phyloP scores from a whole-genome alignment of 2,888 invertebrate genomes.

The Parnassius mnemosyne region DNA sequence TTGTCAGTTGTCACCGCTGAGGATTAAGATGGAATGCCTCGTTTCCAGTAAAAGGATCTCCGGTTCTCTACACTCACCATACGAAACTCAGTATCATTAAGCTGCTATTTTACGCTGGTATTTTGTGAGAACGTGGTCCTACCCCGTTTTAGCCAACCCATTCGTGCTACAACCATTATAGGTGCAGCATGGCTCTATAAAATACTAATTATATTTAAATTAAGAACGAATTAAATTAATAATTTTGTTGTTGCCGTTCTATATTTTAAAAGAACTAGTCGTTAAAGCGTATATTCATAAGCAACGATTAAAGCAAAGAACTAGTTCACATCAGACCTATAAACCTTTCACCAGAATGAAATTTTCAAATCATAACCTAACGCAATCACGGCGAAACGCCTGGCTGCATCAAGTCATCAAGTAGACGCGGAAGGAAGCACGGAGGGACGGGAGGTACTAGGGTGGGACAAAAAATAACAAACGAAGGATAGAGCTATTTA shows the following conservation, averaged over 20 bases:
- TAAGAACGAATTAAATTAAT: no score
- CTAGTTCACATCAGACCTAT: slow-evolving; percentile 18
- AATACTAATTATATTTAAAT: no score
- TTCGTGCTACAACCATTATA: no score
- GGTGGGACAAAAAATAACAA: slow-evolving; percentile 18
- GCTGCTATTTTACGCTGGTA: no score
- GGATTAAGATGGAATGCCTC: no score
- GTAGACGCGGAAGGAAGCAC: slow-evolving; percentile 11
- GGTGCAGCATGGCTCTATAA: no score
- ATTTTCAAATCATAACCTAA: slow-evolving; percentile 27
- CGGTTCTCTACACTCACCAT: no score
- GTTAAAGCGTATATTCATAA: not conserved
- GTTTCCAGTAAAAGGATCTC: no score
- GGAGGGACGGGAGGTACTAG: slow-evolving; percentile 7
- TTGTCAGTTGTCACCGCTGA: no score
- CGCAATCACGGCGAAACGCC: slow-evolving; percentile 15
- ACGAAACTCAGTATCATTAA: no score
- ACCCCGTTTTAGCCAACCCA: no score
- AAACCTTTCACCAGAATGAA: slow-evolving; percentile 22
- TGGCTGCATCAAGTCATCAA: not conserved
- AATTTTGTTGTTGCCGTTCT: not conserved
- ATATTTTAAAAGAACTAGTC: slow-evolving; percentile 1
- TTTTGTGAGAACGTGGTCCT: no score
- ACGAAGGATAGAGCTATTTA: slow-evolving; percentile 4
- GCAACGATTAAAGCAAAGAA: slow-evolving; percentile 12